Conservation (phyloP, 35 echinoderm and acorn worm genomes). For the Anneissia japonica region DNA sequence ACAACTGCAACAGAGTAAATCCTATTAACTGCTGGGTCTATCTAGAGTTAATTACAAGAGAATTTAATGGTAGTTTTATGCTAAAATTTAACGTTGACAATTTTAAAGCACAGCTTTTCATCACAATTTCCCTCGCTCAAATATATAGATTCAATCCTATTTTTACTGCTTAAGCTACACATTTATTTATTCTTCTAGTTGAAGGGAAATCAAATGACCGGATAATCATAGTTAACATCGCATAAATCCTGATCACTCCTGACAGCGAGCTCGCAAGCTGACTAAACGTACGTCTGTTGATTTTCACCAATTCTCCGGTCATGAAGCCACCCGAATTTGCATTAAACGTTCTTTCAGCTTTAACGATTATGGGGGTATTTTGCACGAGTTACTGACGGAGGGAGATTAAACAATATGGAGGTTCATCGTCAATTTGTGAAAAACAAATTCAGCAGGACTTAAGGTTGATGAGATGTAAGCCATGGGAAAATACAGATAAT, state of each 20-base stretch:
- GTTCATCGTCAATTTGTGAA: not conserved
- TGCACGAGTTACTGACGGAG: not conserved
- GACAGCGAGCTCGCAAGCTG: not conserved
- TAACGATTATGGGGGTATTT: not conserved
- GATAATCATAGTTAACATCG: not conserved
- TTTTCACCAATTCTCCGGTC: not conserved
- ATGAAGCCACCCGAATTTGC: not conserved
- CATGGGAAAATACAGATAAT: not conserved
- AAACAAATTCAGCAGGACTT: not conserved
- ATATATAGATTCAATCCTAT: not conserved
- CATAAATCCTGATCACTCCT: not conserved
- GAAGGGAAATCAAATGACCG: not conserved
- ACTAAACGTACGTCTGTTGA: not conserved
- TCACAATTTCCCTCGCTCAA: not conserved
- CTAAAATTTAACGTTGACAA: not conserved
- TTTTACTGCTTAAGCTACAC: not conserved
- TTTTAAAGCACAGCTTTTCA: not conserved
- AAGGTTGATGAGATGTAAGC: not conserved
- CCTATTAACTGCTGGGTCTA: not conserved
- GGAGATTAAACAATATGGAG: not conserved
- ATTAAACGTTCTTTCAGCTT: not conserved
- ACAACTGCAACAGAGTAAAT: not conserved
- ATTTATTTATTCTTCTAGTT: not conserved
- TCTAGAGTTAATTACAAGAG: not conserved
- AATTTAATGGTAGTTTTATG: not conserved